These are phyloP conservation scores for Heliopora coerulea DNA, from an alignment of 92 coral and sea anemone genomes.

Conservation along the genomic window DNA sequence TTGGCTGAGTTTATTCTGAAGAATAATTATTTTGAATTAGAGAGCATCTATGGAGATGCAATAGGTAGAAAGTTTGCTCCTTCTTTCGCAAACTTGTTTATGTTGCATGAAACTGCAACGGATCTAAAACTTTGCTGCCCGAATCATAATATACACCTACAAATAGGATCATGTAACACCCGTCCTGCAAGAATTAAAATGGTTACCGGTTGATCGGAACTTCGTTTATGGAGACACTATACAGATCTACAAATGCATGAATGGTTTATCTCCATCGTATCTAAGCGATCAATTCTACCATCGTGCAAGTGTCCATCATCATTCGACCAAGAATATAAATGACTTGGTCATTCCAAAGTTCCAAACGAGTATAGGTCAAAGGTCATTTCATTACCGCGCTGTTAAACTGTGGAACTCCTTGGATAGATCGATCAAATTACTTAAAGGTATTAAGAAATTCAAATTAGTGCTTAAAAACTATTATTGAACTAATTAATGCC, in stretches of 20 bases:
- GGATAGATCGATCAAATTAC: background rate
- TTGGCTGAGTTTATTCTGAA: too few relatives aligned
- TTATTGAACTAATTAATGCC: too few relatives aligned
- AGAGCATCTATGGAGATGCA: too few relatives aligned
- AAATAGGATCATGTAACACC: constrained; percentile 9
- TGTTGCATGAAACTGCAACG: constrained; percentile 20
- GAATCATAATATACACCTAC: background rate
- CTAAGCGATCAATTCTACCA: background rate
- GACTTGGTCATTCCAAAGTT: background rate
- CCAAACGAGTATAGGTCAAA: background rate
- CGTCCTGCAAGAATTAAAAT: too few relatives aligned
- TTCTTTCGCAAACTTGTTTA: too few relatives aligned
- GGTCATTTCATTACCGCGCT: background rate
- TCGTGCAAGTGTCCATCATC: background rate
- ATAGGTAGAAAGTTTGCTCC: too few relatives aligned
- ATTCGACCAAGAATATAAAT: background rate
- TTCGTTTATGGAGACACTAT: background rate
- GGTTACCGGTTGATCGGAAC: background rate
- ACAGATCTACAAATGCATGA: background rate
- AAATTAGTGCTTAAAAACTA: background rate
- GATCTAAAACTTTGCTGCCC: constrained; percentile 12
- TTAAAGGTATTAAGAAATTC: background rate
- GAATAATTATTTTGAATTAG: too few relatives aligned
- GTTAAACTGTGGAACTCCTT: background rate
- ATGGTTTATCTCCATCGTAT: background rate